Evolutionary conservation across 92 coral and sea anemone genomes (phyloP).

Genomic region (Actinostola sp.): DNA sequence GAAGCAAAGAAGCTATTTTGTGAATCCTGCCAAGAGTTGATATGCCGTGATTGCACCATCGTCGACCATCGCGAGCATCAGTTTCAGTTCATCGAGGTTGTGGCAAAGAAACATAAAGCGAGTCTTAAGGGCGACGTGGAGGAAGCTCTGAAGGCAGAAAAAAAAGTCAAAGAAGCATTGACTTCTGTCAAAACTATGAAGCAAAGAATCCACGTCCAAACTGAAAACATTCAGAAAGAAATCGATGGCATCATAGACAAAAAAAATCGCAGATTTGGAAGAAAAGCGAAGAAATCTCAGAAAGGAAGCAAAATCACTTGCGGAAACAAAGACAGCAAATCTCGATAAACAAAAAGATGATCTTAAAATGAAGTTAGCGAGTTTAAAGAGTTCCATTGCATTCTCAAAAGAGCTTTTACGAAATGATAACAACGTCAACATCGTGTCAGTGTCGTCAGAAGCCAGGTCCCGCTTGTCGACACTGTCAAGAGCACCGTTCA

Average conservation of each 20-base stretch:
- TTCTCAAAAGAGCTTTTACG: slow-evolving; percentile 52
- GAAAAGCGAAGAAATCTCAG: slow-evolving; percentile 11
- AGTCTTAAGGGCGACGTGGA: slow-evolving; percentile 21
- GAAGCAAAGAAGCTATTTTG: slow-evolving; percentile 64
- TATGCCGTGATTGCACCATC: slow-evolving; percentile 69
- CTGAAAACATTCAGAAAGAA: slow-evolving; percentile 4
- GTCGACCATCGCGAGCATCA: slow-evolving; percentile 65
- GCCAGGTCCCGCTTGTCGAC: not conserved
- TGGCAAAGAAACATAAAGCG: slow-evolving; percentile 17
- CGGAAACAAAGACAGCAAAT: slow-evolving; percentile 30
- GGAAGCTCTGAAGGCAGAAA: slow-evolving; percentile 26
- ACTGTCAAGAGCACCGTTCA: not conserved
- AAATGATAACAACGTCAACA: slow-evolving; percentile 55
- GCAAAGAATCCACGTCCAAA: slow-evolving; percentile 10
- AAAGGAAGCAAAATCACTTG: not conserved
- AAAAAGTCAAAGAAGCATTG: slow-evolving; percentile 24
- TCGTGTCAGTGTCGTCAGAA: slow-evolving; percentile 21
- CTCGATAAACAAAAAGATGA: slow-evolving; percentile 46
- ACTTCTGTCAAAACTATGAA: slow-evolving; percentile 23
- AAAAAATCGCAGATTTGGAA: slow-evolving; percentile 15
- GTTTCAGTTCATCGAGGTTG: slow-evolving; percentile 51
- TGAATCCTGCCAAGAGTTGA: slow-evolving; percentile 57
- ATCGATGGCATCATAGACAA: slow-evolving; percentile 18
- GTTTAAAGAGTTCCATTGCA: slow-evolving; percentile 44
- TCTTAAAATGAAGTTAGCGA: slow-evolving; percentile 35